phyloP scores from a whole-genome alignment of 2,113 vertebrate genomes.

The Labeo catla region DNA sequence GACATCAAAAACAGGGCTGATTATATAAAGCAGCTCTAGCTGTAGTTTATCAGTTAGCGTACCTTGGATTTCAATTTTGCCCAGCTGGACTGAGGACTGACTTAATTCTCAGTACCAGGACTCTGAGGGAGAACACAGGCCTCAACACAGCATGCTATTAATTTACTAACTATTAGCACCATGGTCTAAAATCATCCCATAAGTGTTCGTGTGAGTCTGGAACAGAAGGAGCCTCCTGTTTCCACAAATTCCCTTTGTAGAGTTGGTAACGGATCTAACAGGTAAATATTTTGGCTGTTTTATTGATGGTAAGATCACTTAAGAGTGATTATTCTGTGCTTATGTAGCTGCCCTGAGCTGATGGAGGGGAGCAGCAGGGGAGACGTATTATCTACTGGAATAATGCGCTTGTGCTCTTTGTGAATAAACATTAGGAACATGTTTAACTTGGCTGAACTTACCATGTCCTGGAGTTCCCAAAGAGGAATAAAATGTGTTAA shows the following conservation, averaged over 20 bases:
- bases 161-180: slow-evolving; percentile 34
- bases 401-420: slow-evolving; percentile 61
- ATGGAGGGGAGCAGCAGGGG: slow-evolving; percentile 42
- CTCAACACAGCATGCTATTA: slow-evolving; percentile 11
- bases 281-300: slow-evolving; percentile 12
- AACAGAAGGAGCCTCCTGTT: slow-evolving; percentile 5
- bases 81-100: slow-evolving; percentile 39
- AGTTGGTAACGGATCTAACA: slow-evolving; percentile 6
- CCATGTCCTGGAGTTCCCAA: slow-evolving; percentile 40
- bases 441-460: slow-evolving; percentile 61
- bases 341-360: slow-evolving; percentile 51
- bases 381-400: slow-evolving; percentile 62
- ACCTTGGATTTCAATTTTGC: slow-evolving; percentile 50
- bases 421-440: slow-evolving; percentile 66
- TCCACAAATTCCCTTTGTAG: background rate
- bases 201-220: background rate
- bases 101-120: slow-evolving; percentile 28
- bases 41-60: slow-evolving; percentile 30
- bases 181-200: slow-evolving; percentile 19
- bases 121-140: slow-evolving; percentile 9
- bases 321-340: slow-evolving; percentile 16
- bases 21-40: background rate
- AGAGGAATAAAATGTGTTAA: slow-evolving; percentile 16
- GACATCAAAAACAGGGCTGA: background rate
- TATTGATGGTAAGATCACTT: slow-evolving; percentile 30